Evolutionary conservation across 1,140 invertebrate genomes (phyloP).

Genomic region (Drusus annulatus): DNA sequence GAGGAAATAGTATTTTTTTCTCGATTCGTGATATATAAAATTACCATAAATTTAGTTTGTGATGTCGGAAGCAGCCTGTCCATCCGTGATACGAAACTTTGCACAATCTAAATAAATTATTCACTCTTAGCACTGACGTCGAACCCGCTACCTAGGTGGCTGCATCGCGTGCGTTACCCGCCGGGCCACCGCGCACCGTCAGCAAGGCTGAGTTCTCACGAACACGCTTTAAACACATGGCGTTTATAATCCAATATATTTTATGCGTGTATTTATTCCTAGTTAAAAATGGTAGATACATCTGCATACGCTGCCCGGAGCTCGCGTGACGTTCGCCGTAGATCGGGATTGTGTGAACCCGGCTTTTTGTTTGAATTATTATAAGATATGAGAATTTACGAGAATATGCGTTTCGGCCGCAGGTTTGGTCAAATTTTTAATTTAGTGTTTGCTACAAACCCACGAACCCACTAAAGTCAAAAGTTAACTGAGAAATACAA

Average conservation of each 20-base stretch:
- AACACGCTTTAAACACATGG: conserved; percentile 14
- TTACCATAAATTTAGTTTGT: too few relatives aligned
- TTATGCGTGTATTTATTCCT: conserved; percentile 29
- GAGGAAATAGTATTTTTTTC: too few relatives aligned
- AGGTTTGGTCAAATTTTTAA: too few relatives aligned
- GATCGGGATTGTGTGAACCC: conserved; percentile 17
- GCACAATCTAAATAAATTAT: too few relatives aligned
- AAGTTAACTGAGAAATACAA: too few relatives aligned
- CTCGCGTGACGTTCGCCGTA: conserved; percentile 34
- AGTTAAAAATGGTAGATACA: neutral
- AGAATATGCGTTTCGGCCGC: too few relatives aligned
- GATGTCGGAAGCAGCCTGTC: too few relatives aligned
- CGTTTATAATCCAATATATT: neutral
- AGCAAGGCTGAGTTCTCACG: conserved; percentile 26
- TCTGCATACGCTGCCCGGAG: conserved; percentile 26
- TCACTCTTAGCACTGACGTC: neutral
- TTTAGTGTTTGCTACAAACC: too few relatives aligned
- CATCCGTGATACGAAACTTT: too few relatives aligned
- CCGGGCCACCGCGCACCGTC: conserved; percentile 1
- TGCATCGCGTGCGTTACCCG: conserved; percentile 39
- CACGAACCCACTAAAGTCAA: too few relatives aligned
- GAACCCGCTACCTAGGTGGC: conserved; percentile 42
- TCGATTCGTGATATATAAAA: too few relatives aligned
- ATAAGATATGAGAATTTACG: conserved; percentile 4
- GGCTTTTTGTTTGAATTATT: conserved; percentile 18